phyloP scores from a whole-genome alignment of 2,113 vertebrate genomes.

The Ammodytes marinus region DNA sequence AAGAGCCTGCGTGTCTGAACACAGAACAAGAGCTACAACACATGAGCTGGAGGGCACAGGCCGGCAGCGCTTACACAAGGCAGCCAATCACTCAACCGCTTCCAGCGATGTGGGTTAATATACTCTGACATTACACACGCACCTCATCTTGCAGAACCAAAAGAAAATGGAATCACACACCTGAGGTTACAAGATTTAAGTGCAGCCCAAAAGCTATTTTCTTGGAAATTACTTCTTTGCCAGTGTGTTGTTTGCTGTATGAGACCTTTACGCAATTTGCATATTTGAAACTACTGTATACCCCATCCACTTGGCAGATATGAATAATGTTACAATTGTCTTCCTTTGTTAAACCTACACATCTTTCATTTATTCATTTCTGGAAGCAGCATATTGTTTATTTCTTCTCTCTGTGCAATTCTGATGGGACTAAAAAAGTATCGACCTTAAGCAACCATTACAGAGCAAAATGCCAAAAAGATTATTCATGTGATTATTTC shows the following conservation, averaged over 20 bases:
- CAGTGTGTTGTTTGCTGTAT: conserved; percentile 1
- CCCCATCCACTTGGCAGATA: background rate
- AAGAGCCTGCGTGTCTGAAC: conserved; percentile 52
- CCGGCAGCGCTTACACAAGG: conserved; percentile 9
- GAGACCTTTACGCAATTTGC: conserved; percentile 2
- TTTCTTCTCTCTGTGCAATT: background rate
- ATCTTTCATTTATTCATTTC: background rate
- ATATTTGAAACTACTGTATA: conserved; percentile 15
- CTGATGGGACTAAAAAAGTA: background rate
- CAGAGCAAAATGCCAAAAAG: background rate
- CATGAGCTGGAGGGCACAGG: conserved; percentile 56
- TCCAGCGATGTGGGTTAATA: conserved; percentile 42
- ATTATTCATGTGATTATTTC: background rate
- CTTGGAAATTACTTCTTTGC: conserved; percentile 8
- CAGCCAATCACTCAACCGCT: conserved; percentile 44
- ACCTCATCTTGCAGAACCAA: conserved; percentile 29
- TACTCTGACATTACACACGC: conserved; percentile 47
- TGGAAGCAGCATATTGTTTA: background rate
- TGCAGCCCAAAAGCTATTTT: conserved; percentile 26
- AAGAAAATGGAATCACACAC: conserved; percentile 40
- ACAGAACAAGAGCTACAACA: conserved; percentile 54
- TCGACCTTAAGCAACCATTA: conserved; percentile 9
- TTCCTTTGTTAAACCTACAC: background rate
- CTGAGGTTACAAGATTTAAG: conserved; percentile 25
- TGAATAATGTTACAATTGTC: background rate